Conservation (phyloP, 2,113 vertebrate species). For the Forbesichthys agassizii region DNA sequence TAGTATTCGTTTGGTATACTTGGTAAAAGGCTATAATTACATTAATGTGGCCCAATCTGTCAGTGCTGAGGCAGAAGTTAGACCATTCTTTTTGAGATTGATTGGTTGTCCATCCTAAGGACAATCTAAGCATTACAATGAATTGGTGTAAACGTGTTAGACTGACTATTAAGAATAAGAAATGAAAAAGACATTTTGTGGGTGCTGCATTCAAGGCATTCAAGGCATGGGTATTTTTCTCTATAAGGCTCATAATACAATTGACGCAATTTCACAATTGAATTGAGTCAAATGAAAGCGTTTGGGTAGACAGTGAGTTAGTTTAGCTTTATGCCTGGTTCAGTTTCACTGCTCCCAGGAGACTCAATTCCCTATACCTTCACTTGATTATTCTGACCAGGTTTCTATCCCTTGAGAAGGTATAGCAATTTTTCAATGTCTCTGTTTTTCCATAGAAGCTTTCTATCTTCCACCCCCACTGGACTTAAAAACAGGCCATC, state of each 20-base stretch:
- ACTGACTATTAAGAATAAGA: constrained; percentile 1
- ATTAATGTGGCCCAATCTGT: constrained; percentile 31
- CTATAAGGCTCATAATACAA: too few relatives aligned
- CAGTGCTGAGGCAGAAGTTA: constrained; percentile 34
- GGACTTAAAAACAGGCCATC: constrained; percentile 3
- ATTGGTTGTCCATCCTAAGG: constrained; percentile 14
- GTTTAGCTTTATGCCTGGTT: constrained; percentile 29
- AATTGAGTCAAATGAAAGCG: constrained; percentile 43
- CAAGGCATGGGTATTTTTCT: background rate
- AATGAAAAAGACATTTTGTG: constrained; percentile 16
- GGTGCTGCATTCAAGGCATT: constrained; percentile 41
- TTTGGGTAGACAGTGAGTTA: constrained; percentile 24
- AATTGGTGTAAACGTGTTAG: constrained; percentile 27
- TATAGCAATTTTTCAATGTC: constrained; percentile 2
- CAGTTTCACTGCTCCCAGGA: constrained; percentile 23
- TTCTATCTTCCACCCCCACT: constrained; percentile 8
- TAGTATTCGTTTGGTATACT: constrained; percentile 11
- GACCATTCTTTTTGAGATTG: constrained; percentile 21
- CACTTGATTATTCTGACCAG: constrained; percentile 27
- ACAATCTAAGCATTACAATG: constrained; percentile 22
- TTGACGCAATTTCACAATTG: constrained; percentile 5
- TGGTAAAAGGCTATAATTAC: constrained; percentile 4
- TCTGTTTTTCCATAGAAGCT: constrained; percentile 11
- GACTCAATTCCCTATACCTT: constrained; percentile 21
- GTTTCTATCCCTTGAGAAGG: constrained; percentile 30